Base-by-base conservation (phyloP, 2,888 invertebrate species). In the Laspeyria flexula region DNA sequence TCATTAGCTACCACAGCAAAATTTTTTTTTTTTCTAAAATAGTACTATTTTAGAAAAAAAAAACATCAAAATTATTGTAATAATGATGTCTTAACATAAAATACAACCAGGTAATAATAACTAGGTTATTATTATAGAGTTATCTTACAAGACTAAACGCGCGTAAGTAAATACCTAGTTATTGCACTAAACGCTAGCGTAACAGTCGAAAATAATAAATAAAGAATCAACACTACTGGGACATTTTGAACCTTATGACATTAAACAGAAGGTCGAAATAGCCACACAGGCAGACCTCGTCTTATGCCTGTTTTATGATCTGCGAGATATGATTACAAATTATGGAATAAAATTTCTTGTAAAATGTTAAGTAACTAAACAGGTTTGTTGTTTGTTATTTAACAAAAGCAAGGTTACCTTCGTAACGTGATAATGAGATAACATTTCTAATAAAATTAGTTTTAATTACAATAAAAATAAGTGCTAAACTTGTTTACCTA, bases 91-190 rank as follows among this genome's bases (percentile, higher is more conserved):
- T 33, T 38, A 43, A 50, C 25, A n/a, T 38, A 11, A 27, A 43
- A n/a, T 33, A 21, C n/a, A 33, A 31, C 40, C 48, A 50, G 31
- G 47, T 53, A 41, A 66, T 49, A 43, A 43, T 51, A 25, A 64
- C 46, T 67, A 53, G 50, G 64, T 63, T 51, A 68, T 43, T 3
- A 37, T 47, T n/a, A n/a, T n/a, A n/a, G 37, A 43, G 51, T 60
- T 60, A 71, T 64, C 72, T 55, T 41, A 47, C 35, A 44, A 55
- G 40, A 47, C 15, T 49, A 34, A 10, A 29, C 39, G 37, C 42
- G 15, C 50, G 40, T 50, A 53, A 27, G n/a, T n/a, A n/a, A n/a
- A n/a, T n/a, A n/a, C n/a, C n/a, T n/a, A n/a, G n/a, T n/a, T n/a
- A n/a, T n/a, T n/a, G n/a, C n/a, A n/a, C n/a, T n/a, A n/a, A n/a